Conservation (phyloP, 23 tunicate species). For the Ascidia mentula region DNA sequence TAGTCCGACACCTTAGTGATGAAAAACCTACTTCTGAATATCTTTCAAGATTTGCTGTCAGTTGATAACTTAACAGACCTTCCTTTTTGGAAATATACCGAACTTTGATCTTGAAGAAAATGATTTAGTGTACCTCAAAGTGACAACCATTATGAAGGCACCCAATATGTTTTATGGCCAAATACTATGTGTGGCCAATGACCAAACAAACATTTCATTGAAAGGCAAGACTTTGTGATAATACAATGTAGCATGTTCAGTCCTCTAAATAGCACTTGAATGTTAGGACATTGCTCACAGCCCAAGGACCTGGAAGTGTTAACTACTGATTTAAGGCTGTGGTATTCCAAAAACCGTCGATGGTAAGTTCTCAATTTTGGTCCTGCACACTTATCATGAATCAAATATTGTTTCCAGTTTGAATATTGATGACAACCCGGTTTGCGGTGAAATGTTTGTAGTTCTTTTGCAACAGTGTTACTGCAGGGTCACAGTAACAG, state of each 20-base stretch:
- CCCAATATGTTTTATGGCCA: constrained; percentile 31
- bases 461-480: not conserved
- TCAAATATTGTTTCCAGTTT: not conserved
- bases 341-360: constrained; percentile 1
- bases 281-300: no score
- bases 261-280: no score
- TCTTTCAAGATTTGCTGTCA: no score
- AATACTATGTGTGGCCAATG: not conserved
- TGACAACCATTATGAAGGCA: not conserved
- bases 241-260: no score
- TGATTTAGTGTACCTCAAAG: not conserved
- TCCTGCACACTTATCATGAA: no score
- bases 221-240: no score
- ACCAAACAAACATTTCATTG: no score
- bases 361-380: not conserved
- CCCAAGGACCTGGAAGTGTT: not conserved
- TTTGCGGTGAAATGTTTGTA: constrained; percentile 16
- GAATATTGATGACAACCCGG: not conserved
- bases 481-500: not conserved
- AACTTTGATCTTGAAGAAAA: not conserved
- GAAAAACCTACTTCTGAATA: not conserved
- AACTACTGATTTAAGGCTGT: not conserved
- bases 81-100: not conserved
- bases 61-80: no score
- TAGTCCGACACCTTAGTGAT: not conserved